Evolutionary conservation across 2,113 vertebrate species (phyloP), one percentile per base, ranked within the genome.

Genomic region (Hipposideros armiger): DNA sequence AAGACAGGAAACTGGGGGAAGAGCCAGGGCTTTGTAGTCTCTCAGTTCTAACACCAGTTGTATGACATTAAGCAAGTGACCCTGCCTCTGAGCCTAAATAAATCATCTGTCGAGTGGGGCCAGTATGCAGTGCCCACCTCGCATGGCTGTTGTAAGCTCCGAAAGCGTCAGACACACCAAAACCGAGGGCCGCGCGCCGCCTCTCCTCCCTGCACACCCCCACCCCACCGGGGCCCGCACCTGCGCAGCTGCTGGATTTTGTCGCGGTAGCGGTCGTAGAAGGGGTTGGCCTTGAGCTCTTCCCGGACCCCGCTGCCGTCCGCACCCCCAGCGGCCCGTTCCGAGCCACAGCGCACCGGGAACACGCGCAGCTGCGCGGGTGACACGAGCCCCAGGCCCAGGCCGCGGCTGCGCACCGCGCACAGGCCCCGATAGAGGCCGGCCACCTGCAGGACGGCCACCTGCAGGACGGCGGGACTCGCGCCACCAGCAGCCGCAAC

Each of bases 191-290:
- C 26, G 11, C 22, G 28, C 6, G 28, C 62, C 40, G 11, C 60
- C 74, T 54, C 45, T 11, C 32, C 56, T 11, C n/a, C 95, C 93
- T 0, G 7, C 67, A 36, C 66, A 13, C 64, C 47, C 20, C 89
- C 28, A 10, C 72, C 36, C 47, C 7, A 16, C 17, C n/a, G 3
- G 54, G 47, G 2, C 85, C 52, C 95, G 64, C 96, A 99, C 99
- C 99, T 99, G 97, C 99, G 99, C 94, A 99, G 98, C 91, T 98
- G 98, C 97, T 98, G 98, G 97, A 99, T 99, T 98, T 99, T 99
- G 89, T 99, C 99, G 47, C 98, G 98, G 98, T 99, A 99, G 95
- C 99, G 99, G 95, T 60, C 98, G 93, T 98, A 99, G 97, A 98
- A 99, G 5, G 99, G 99, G 69, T 99, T 99, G 42, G 99, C 98